These are phyloP conservation scores for Thecophora atra DNA, from an alignment of 2,888 invertebrate species.

Conservation along the genomic window DNA sequence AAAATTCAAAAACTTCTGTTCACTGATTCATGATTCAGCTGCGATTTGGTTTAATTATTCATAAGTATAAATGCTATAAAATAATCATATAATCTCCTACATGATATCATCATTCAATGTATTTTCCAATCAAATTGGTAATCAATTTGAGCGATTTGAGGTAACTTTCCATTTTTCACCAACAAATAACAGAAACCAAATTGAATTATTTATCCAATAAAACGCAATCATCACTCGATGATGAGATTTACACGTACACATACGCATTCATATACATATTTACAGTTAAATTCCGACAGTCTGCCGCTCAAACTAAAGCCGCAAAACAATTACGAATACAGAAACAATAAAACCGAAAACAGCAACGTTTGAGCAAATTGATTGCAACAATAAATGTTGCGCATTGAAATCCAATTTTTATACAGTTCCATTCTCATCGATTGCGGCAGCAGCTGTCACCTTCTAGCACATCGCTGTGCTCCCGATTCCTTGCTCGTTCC, in stretches of 20 bases:
- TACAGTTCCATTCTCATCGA: not conserved
- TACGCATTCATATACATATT: no score
- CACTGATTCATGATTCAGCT: no score
- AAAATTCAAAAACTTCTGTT: no score
- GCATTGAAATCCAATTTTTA: constrained; percentile 1
- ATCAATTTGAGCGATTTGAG: no score
- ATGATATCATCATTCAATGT: no score
- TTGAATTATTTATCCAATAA: constrained; percentile 7
- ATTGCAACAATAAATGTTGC: not conserved
- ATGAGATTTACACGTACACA: constrained; percentile 5
- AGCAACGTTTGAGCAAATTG: not conserved
- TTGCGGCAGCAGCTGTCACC: not conserved
- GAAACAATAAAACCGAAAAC: not conserved
- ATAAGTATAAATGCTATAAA: no score
- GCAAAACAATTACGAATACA: not conserved
- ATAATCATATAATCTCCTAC: no score
- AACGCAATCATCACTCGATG: not conserved
- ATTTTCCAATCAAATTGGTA: no score
- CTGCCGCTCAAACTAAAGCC: no score
- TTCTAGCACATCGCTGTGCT: not conserved
- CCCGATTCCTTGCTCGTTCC: not conserved
- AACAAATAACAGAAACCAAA: not conserved
- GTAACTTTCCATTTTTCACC: no score
- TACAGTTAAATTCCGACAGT: not conserved
- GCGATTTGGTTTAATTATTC: no score